Base-by-base conservation (phyloP, 1,140 invertebrate species). In the Polyergus mexicanus region DNA sequence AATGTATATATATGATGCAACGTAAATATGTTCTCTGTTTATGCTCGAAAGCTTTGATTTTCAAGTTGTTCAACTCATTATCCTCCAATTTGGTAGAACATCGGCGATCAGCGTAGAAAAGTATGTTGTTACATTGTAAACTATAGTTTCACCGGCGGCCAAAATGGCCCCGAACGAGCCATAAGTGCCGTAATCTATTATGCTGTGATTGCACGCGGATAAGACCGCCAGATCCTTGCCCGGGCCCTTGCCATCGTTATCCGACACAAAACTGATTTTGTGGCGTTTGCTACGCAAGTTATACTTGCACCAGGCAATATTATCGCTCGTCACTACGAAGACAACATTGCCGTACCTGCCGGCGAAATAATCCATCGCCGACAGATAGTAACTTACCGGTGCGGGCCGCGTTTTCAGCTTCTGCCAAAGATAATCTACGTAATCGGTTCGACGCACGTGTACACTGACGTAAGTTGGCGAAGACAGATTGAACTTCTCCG, bases 111-210 rank as follows among this genome's bases (percentile, higher is more conserved):
- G 92, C 60, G 95, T 94, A 35, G 96, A 95, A 87, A 96, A 96
- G 92, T 96, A 95, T 58, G 95, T 92, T 66, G 95, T 96, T 68
- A 96, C 93, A 92, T 96, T 96, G 90, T 96, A 96, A 83, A 96
- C 95, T 8, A 96, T 91, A 0, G 96, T 96, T 85, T 96, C 96
- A 11, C 97, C 97, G 4, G 96, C 96, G 68, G 96, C 95, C 58
- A 97, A 92, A 89, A 97, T 96, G 2, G 96, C 97, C 3, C 96
- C 96, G 95, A 97, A 97, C 83, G 96, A 96, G 8, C 97, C 97
- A 87, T 96, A 97, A 13, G 97, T 97, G 13, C 97, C 97, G 56
- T 97, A 96, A 91, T 97, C 96, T 87, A 97, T 96, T 71, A 97
- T 96, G 85, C 96, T 96, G 89, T 97, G 97, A 93, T 97, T 96